Evolutionary conservation across 2,888 invertebrate genomes (phyloP), one percentile per base, ranked within the genome.

Genomic region (Empis livida): DNA sequence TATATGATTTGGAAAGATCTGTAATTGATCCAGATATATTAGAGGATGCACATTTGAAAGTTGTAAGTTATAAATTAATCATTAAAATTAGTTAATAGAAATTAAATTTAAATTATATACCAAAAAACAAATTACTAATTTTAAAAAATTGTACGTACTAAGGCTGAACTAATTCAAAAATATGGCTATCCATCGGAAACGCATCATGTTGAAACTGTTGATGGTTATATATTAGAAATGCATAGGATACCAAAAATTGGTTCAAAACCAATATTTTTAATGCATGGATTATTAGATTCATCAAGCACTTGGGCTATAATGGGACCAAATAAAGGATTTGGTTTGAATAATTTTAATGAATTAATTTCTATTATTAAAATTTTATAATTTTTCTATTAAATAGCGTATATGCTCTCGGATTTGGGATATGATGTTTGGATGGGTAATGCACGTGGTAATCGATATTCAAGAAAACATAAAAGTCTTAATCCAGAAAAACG

Each of bases 351-450:
- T n/a, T n/a, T n/a, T n/a, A 32, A n/a, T 2, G 13, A 32, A 32
- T 5, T 5, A 32, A 20, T 20, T 20, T 20, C 4, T 20, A 20
- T 20, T 5, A 20, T 20, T 3, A 20, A 20, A 20, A 20, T 20
- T 20, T 20, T 20, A 20, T 15, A 23, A 17, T 14, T n/a, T 4
- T 32, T 38, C 15, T 40, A 49, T 20, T 5, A 5, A 20, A 5
- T 43, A 65, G 68, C 57, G 14, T 68, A 68, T 49, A 52, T 64
- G 35, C 58, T 84, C 5, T 78, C 80, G 3, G 81, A 84, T 55
- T 69, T 71, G 56, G 82, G 82, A 13, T 84, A 76, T 55, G 84
- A 84, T 53, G 82, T 84, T 0, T 92, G 90, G 90, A 68, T 91
- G 70, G 82, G 84, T 0, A 91, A 90, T 61, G 76, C 77, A 13